These are phyloP conservation scores for Dione vanillae DNA, from an alignment of 2,888 invertebrate species.

Conservation along the genomic window DNA sequence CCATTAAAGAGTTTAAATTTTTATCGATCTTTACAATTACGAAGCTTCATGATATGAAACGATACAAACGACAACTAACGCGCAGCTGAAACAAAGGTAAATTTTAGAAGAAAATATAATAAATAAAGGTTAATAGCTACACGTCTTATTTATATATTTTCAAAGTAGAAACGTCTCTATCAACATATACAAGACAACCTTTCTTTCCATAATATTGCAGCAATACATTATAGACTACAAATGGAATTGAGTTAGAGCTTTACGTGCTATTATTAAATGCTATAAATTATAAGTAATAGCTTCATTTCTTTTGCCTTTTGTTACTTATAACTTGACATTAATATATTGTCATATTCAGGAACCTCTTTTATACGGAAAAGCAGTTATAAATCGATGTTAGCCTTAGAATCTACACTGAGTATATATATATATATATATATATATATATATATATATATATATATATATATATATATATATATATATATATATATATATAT, in stretches of 20 bases:
- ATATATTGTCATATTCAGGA: constrained; percentile 7
- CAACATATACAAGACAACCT: constrained; percentile 1
- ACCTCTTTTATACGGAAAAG: constrained; percentile 10
- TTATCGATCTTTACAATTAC: too few species aligned
- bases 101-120: too few species aligned
- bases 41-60: too few species aligned
- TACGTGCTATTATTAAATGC: constrained; percentile 7
- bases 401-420: too few species aligned
- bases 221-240: constrained; percentile 19
- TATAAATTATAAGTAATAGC: constrained; percentile 16
- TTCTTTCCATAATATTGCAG: constrained; percentile 16
- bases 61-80: too few species aligned
- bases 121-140: too few species aligned
- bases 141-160: not conserved
- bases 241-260: constrained; percentile 15
- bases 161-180: not conserved
- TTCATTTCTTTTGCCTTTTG: constrained; percentile 19
- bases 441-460: too few species aligned
- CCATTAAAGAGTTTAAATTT: too few species aligned
- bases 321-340: constrained; percentile 9
- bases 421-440: too few species aligned
- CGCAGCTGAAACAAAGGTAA: too few species aligned
- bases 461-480: too few species aligned
- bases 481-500: too few species aligned
- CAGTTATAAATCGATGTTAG: constrained; percentile 1